A percentile compares a stretch with the other conserved stretches of the same genome.
These are phyloP conservation scores for Hoplodrina blanda DNA, from an alignment of 2,888 invertebrate genomes.

Conservation along the genomic window DNA sequence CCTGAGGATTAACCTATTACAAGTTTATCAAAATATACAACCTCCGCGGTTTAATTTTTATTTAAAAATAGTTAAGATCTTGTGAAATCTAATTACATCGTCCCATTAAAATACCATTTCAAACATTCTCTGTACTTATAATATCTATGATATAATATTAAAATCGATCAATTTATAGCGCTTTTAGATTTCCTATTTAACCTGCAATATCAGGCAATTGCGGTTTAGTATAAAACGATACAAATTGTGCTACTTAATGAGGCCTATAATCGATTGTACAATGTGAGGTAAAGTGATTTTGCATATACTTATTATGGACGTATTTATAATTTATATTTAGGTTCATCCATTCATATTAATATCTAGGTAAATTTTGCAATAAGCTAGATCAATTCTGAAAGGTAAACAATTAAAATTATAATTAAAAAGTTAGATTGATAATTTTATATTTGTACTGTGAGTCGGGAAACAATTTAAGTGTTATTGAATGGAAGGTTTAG, in stretches of 20 bases:
- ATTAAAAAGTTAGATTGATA: not conserved
- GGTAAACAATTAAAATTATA: not conserved
- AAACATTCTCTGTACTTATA: not conserved
- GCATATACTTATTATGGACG: conserved; percentile 10
- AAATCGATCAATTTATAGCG: conserved; percentile 16
- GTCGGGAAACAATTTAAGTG: too few species aligned
- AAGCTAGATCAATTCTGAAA: not conserved
- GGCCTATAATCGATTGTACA: conserved; percentile 45
- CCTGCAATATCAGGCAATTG: conserved; percentile 30
- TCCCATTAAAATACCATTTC: not conserved
- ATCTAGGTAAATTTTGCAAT: not conserved
- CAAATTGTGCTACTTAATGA: conserved; percentile 48
- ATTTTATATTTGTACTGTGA: not conserved
- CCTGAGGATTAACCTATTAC: too few species aligned
- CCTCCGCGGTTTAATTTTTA: too few species aligned
- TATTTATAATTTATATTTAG: conserved; percentile 23
- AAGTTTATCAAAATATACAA: too few species aligned
- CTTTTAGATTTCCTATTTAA: conserved; percentile 41
- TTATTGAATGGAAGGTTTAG: too few species aligned
- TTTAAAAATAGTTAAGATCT: too few species aligned
- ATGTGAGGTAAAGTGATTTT: conserved; percentile 44
- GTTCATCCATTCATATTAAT: not conserved
- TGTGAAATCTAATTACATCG: too few species aligned
- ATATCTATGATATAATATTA: conserved; percentile 26
- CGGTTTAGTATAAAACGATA: conserved; percentile 43